Evolutionary conservation across 2,113 vertebrate genomes (phyloP).

Genomic region (Otolemur garnettii): DNA sequence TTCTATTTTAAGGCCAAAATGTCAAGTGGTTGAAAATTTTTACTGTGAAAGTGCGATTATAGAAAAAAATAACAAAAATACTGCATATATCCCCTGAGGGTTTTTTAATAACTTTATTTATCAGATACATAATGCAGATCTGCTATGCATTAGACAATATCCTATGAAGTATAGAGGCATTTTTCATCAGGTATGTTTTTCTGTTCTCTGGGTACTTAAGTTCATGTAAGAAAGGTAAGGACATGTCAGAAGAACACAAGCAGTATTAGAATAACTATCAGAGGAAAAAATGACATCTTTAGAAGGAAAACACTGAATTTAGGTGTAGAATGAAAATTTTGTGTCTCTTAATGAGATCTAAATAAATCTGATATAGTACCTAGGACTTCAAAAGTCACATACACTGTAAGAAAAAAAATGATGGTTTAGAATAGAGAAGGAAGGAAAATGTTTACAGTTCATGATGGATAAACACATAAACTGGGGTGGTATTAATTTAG

Average conservation of each 20-base stretch:
- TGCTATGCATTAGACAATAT: not conserved
- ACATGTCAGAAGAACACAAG: not conserved
- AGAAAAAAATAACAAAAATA: conserved; percentile 4
- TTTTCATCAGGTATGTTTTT: not conserved
- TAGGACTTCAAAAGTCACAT: not conserved
- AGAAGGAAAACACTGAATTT: not conserved
- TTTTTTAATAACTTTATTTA: not conserved
- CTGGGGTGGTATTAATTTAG: not conserved
- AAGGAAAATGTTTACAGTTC: not conserved
- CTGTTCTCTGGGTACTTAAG: not conserved
- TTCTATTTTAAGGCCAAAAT: conserved; percentile 12
- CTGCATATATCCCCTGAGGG: not conserved
- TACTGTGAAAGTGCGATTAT: conserved; percentile 8
- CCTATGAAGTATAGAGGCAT: not conserved
- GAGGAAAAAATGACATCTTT: not conserved
- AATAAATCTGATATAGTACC: not conserved
- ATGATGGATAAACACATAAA: not conserved
- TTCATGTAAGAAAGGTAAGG: not conserved
- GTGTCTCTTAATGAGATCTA: not conserved
- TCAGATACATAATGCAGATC: not conserved
- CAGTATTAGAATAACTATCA: not conserved
- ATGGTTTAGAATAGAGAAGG: not conserved
- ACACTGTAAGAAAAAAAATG: not conserved
- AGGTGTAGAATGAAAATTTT: not conserved
- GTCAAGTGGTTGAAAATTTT: conserved; percentile 5